phyloP scores from a whole-genome alignment of 2,113 vertebrate species.

The Vireo altiloquus region DNA sequence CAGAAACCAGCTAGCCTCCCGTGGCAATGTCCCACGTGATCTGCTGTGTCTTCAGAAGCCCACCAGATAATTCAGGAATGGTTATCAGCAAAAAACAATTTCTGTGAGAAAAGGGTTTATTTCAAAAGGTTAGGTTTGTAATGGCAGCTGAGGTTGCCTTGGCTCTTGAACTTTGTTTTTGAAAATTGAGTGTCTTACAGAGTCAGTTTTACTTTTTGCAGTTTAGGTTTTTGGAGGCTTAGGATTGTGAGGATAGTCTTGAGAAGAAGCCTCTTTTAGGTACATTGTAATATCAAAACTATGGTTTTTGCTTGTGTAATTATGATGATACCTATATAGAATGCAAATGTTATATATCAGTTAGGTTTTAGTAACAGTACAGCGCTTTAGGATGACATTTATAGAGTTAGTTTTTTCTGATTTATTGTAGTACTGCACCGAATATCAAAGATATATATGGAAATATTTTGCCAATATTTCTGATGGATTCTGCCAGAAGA shows the following conservation, averaged over 20 bases:
- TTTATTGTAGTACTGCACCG: background rate
- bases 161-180: background rate
- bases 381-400: background rate
- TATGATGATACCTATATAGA: background rate
- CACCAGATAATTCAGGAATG: background rate
- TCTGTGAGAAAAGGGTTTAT: background rate
- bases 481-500: background rate
- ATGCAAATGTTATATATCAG: background rate
- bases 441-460: background rate
- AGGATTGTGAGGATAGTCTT: background rate
- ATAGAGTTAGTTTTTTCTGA: background rate
- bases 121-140: background rate
- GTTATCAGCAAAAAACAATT: background rate
- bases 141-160: background rate
- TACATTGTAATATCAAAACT: background rate
- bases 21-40: fast-evolving
- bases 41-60: background rate
- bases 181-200: background rate
- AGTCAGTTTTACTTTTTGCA: background rate
- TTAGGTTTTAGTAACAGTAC: background rate
- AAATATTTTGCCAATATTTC: background rate
- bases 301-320: background rate
- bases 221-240: background rate
- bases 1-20: background rate
- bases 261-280: background rate